Evolutionary conservation across 2,113 vertebrate species (phyloP).

Genomic region (Pica pica): DNA sequence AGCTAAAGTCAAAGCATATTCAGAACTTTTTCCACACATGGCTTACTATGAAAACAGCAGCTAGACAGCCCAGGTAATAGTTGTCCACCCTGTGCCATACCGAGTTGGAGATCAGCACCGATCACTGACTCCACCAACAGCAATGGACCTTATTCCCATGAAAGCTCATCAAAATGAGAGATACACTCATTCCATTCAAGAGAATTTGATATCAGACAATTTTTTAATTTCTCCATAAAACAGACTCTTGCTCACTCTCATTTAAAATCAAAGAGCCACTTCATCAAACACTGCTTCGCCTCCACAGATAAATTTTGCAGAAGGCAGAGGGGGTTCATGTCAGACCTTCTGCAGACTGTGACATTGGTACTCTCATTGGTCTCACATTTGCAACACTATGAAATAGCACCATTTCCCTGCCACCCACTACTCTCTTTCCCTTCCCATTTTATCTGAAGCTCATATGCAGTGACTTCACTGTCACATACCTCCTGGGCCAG

Average conservation of each 20-base stretch:
- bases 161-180: background rate
- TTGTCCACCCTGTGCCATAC: background rate
- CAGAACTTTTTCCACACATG: background rate
- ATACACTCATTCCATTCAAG: background rate
- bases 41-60: background rate
- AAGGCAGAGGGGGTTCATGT: background rate
- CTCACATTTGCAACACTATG: background rate
- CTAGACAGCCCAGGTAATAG: background rate
- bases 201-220: rapidly evolving
- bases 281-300: background rate
- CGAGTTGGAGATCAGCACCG: background rate
- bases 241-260: background rate
- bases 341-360: rapidly evolving
- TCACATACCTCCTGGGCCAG: background rate
- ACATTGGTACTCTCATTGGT: background rate
- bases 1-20: background rate
- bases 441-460: background rate
- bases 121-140: background rate
- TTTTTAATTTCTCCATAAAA: background rate
- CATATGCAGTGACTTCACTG: background rate
- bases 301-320: background rate
- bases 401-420: background rate
- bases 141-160: background rate
- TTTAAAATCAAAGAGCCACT: background rate
- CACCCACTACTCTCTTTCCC: background rate